Evolutionary conservation across 2,888 invertebrate genomes (phyloP).

Genomic region (Coleophora flavipennella): DNA sequence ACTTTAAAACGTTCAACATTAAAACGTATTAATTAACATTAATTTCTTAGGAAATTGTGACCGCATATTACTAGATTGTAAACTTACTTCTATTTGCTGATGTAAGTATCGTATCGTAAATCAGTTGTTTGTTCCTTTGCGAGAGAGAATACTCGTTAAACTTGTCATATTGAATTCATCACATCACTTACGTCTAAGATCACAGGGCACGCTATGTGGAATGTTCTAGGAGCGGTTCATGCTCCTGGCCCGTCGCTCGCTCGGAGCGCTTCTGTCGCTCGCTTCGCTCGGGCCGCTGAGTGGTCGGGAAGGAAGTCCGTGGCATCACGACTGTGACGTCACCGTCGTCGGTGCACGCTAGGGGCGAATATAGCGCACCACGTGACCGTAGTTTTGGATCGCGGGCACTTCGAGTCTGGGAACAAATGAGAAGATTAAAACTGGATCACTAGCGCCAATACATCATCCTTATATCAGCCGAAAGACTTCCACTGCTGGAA

Average conservation of each 20-base stretch:
- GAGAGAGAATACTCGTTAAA: too few relatives aligned
- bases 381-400: conserved; percentile 26
- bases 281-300: conserved; percentile 18
- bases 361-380: conserved; percentile 44
- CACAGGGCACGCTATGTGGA: conserved; percentile 56
- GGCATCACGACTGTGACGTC: conserved; percentile 41
- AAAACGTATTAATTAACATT: background rate
- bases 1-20: background rate
- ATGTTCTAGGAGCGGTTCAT: conserved; percentile 52
- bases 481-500: too few relatives aligned
- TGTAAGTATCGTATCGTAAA: background rate
- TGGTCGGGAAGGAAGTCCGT: conserved; percentile 27
- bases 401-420: conserved; percentile 25
- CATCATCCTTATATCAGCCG: too few relatives aligned
- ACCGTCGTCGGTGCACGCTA: conserved; percentile 50
- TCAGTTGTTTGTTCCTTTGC: conserved; percentile 1
- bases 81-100: conserved; percentile 9
- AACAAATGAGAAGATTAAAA: conserved; percentile 2
- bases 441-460: too few relatives aligned
- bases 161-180: conserved; percentile 1
- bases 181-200: conserved; percentile 34
- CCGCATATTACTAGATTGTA: conserved; percentile 17
- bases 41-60: conserved; percentile 22
- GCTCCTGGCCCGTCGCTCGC: conserved; percentile 24
- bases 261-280: conserved; percentile 3